Evolutionary conservation across 2,888 invertebrate genomes (phyloP), one percentile per base, ranked within the genome.

Genomic region (Serripes groenlandicus): DNA sequence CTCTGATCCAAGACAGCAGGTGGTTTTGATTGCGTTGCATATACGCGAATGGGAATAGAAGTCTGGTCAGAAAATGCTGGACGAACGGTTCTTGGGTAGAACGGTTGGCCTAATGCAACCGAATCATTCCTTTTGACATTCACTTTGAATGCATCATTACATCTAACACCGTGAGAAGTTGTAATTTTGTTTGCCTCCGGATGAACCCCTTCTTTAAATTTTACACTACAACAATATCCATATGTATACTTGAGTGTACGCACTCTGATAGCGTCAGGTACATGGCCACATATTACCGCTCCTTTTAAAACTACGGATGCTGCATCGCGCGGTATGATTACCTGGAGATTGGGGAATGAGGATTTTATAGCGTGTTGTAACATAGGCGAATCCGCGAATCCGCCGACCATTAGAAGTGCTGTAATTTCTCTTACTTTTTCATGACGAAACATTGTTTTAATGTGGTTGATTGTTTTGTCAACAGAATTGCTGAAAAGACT

Each of bases 401-500:
- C 77, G 66, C 77, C 77, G 37, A 77, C 77, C 77, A 77, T 77
- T 62, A 77, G 52, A 28, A 77, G 70, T 2, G 77, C 62, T n/a
- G 34, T 62, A 1, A 70, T 30, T 1, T 34, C 28, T 5, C 23
- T 32, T 0, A 49, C 60, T 23, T 60, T 42, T 49, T 64, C 62
- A 49, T 77, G 32, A 1, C 37, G 18, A 5, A 78, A 28, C 2
- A 78, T 5, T 3, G 26, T 30, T 42, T 37, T 72, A 0, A 78
- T 42, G 64, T 58, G 72, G 21, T 37, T 26, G 26, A 78, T 21
- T 15, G 66, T 66, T n/a, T 54, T 66, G 3, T 52, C 1, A 15
- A 78, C 42, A 3, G 78, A 72, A 26, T 66, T 23, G 35, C 42
- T 60, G 30, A 78, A 78, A 15, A 78, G 11, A 3, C 32, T 30